Evolutionary conservation across 2,113 vertebrate genomes (phyloP).

Genomic region (Pachypanchax playfairii): DNA sequence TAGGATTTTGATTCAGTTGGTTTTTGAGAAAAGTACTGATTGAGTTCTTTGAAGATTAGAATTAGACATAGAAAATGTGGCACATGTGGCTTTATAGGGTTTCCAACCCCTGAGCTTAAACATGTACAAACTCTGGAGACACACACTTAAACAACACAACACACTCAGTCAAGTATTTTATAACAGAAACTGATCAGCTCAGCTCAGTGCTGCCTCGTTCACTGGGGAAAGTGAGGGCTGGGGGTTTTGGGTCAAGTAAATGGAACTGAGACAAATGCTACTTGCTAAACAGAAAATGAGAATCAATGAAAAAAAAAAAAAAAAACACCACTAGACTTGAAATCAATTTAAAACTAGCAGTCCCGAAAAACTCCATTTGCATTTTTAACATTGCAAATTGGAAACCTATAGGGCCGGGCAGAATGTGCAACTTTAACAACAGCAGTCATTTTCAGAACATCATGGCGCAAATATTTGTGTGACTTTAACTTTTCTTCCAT

Average conservation of each 20-base stretch:
- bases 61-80: too few species aligned
- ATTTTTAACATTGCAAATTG: constrained; percentile 38
- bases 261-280: constrained; percentile 62
- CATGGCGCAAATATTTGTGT: neutral
- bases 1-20: too few species aligned
- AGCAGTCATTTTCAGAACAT: neutral
- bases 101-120: too few species aligned
- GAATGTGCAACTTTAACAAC: constrained; percentile 11
- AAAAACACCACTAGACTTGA: constrained; percentile 15
- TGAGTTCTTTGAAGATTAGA: too few species aligned
- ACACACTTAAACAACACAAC: too few species aligned
- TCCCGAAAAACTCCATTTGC: constrained; percentile 41
- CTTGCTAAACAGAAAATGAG: constrained; percentile 44
- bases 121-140: too few species aligned
- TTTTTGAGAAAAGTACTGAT: too few species aligned
- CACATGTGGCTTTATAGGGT: too few species aligned
- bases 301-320: constrained; percentile 44
- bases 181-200: too few species aligned
- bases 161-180: too few species aligned
- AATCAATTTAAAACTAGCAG: constrained; percentile 39
- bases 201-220: too few species aligned
- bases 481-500: neutral
- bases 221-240: too few species aligned
- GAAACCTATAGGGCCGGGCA: constrained; percentile 15
- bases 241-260: constrained; percentile 25